Evolutionary conservation across 1,140 invertebrate genomes (phyloP), one percentile per base, ranked within the genome.

Genomic region (Chironomus striatipennis): DNA sequence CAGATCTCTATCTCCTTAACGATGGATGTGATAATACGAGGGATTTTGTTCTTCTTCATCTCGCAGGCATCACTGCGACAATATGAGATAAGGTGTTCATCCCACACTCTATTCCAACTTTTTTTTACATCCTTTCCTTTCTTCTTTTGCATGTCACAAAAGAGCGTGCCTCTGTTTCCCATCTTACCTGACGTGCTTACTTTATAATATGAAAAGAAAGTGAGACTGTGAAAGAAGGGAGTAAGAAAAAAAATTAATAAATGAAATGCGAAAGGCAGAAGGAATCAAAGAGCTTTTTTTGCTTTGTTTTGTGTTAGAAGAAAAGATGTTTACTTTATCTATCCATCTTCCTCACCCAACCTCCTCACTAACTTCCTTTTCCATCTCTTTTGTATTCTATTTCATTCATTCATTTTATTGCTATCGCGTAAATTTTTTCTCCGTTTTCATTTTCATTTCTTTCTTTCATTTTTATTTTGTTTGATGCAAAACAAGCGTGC

Each of bases 201-300:
- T 57, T 5, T n/a, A 57, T n/a, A 15, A 57, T 12, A 57, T 15
- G 12, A 57, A 57, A 15, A 15, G 12, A 57, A 57, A 12, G n/a
- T 34, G 47, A 57, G 47, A 57, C 24, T 34, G 24, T n/a, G n/a
- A n/a, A n/a, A n/a, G n/a, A 34, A 34, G 24, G 24, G 24, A 5
- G 7, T 12, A 7, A n/a, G 7, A 57, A 57, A 57, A 57, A 12
- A 57, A 57, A 57, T 67, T 67, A 67, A 67, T 67, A 67, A 67
- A 67, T 18, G 64, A 67, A 67, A 67, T 67, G n/a, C 7, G n/a
- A 67, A 67, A 34, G 24, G 24, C 24, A 34, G 47, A n/a, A 12
- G 9, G 47, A 57, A 57, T 57, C 47, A 57, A 57, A 57, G 47
- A n/a, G n/a, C 47, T 57, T 57, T n/a, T 57, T 57, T n/a, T n/a